Base-by-base conservation (phyloP, 2,113 vertebrate species). In the Scatophagus argus region DNA sequence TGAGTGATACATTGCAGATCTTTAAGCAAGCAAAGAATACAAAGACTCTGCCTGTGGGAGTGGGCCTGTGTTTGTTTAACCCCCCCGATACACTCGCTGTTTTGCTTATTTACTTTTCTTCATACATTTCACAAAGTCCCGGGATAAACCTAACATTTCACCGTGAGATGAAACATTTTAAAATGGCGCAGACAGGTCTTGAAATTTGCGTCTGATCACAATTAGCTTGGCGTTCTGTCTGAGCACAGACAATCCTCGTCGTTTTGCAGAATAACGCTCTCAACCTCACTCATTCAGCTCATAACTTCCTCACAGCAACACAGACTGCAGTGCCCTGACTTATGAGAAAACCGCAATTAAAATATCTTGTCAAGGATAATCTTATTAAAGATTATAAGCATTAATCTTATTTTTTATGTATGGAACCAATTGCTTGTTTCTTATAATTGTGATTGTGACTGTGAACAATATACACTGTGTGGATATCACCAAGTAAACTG, bases 401-500 rank as follows among this genome's bases (percentile, higher is more conserved):
- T 27, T 4, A 0, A 6, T 54, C 8, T 13, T n/a, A 11, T 8
- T 63, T 43, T 54, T 27, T 16, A 44, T 23, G 11, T 16, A 44
- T 25, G 14, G 13, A 27, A 32, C 54, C 13, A 5, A 51, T 56
- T 6, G 1, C 21, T 21, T 4, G 23, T 79, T 82, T 60, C 46
- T 44, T 59, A 70, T 59, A 54, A 44, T 74, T 63, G 47, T 14
- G 43, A 52, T 69, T 65, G 32, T 1, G 32, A 80, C 8, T 58
- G 66, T 54, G 70, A 69, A 47, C 54, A 32, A 27, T 25, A 65
- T 25, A 56, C 60, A 72, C 17, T 3, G 39, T 79, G 78, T 38
- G 55, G 79, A 83, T 44, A 59, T 49, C 59, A 77, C 68, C 41
- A 0, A 39, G 82, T 66, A 32, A 79, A 47, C 66, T 74, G 60